Percentiles rank a stretch among this genome's conserved stretches.
phyloP scores from a whole-genome alignment of 2,888 invertebrate species.

The Schizotus pectinicornis region DNA sequence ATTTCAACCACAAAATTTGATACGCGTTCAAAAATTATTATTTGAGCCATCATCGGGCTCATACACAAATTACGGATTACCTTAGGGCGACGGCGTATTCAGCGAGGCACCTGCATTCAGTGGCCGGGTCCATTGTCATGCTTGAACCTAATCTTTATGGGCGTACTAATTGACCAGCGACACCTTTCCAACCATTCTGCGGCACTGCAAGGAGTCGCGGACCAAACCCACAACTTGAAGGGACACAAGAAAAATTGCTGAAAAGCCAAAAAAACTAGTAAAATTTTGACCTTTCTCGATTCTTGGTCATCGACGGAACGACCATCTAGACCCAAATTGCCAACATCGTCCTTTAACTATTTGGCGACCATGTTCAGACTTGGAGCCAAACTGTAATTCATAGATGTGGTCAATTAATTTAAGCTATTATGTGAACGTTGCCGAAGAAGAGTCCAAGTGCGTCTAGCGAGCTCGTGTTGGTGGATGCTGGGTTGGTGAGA shows the following conservation, averaged over 20 bases:
- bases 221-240: too few relatives aligned
- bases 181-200: slow-evolving; percentile 10
- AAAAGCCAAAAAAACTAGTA: too few relatives aligned
- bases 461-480: background rate
- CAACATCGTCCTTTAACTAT: too few relatives aligned
- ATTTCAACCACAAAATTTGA: background rate
- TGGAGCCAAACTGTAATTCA: too few relatives aligned
- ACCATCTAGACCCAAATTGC: too few relatives aligned
- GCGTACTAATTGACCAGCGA: slow-evolving; percentile 13
- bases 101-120: slow-evolving; percentile 1
- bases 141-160: slow-evolving; percentile 9
- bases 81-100: background rate
- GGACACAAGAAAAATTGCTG: too few relatives aligned
- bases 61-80: background rate
- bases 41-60: background rate
- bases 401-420: too few relatives aligned
- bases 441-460: too few relatives aligned
- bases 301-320: too few relatives aligned
- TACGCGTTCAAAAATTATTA: background rate
- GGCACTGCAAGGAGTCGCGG: background rate
- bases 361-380: too few relatives aligned
- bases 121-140: background rate
- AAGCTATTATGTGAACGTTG: too few relatives aligned
- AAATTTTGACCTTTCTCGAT: too few relatives aligned
- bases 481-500: background rate